phyloP scores from a whole-genome alignment of 2,113 vertebrate species.

The Herpetotheres cachinnans region DNA sequence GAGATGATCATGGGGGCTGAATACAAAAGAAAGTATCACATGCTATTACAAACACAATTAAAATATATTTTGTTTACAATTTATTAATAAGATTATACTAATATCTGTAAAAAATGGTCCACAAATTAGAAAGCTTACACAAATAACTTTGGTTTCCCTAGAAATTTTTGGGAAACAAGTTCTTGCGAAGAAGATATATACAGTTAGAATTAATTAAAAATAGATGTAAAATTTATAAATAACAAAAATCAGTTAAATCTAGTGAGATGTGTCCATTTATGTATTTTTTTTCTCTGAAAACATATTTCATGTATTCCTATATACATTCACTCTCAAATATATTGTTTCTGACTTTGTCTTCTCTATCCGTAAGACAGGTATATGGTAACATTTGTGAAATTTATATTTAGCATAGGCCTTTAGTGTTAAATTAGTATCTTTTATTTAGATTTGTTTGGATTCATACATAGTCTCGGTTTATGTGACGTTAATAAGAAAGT shows the following conservation, averaged over 20 bases:
- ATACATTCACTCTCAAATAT: neutral
- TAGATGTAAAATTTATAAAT: neutral
- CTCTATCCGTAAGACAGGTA: neutral
- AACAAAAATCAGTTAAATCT: neutral
- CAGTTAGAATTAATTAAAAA: neutral
- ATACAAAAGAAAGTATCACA: neutral
- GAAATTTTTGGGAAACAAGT: neutral
- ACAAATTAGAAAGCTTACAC: neutral
- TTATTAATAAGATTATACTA: neutral
- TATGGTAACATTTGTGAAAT: neutral
- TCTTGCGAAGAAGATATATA: neutral
- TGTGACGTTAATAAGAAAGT: neutral
- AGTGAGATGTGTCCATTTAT: neutral
- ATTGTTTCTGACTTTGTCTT: neutral
- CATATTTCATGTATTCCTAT: neutral
- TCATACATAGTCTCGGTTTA: neutral
- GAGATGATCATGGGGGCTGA: neutral
- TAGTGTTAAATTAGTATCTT: neutral
- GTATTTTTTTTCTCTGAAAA: neutral
- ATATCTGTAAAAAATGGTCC: neutral
- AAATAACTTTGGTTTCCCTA: neutral
- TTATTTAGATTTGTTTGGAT: neutral
- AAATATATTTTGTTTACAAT: neutral
- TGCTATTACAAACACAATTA: neutral
- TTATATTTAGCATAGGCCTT: neutral